A percentile compares a stretch with the other conserved stretches of the same genome.
Conservation (phyloP, 1,140 invertebrate species). For the Sesamia nonagrioides region DNA sequence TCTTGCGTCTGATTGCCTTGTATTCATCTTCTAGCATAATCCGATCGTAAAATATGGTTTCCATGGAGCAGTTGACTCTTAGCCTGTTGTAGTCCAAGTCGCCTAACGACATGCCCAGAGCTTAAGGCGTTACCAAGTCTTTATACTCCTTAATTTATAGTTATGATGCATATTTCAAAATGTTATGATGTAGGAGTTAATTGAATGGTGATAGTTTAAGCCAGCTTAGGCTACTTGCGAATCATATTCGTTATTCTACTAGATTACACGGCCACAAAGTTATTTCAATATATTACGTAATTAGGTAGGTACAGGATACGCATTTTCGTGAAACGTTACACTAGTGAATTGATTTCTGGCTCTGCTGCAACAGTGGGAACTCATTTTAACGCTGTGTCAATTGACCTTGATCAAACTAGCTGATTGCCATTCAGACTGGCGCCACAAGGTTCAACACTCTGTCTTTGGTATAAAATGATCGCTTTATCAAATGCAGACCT, state of each 20-base stretch:
- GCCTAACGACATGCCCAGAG: not conserved
- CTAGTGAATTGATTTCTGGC: no score
- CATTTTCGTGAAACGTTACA: not conserved
- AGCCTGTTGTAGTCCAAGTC: constrained; percentile 47
- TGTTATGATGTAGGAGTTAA: constrained; percentile 28
- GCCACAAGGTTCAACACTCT: not conserved
- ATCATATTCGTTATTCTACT: not conserved
- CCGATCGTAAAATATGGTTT: constrained; percentile 77
- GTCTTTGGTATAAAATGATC: not conserved
- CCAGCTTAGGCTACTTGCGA: not conserved
- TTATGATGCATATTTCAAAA: not conserved
- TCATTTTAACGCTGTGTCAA: not conserved
- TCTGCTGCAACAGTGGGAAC: not conserved
- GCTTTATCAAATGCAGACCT: not conserved
- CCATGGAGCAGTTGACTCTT: constrained; percentile 62
- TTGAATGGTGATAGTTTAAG: constrained; percentile 15
- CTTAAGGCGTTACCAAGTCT: constrained; percentile 16
- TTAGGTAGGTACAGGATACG: not conserved
- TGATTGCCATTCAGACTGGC: not conserved
- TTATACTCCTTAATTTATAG: constrained; percentile 26
- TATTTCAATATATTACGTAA: not conserved
- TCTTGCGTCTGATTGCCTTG: constrained; percentile 77
- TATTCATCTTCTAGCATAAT: constrained; percentile 80
- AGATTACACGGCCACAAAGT: not conserved
- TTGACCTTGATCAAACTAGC: not conserved